Conservation (phyloP, 2,113 vertebrate species). For the Prinia subflava region DNA sequence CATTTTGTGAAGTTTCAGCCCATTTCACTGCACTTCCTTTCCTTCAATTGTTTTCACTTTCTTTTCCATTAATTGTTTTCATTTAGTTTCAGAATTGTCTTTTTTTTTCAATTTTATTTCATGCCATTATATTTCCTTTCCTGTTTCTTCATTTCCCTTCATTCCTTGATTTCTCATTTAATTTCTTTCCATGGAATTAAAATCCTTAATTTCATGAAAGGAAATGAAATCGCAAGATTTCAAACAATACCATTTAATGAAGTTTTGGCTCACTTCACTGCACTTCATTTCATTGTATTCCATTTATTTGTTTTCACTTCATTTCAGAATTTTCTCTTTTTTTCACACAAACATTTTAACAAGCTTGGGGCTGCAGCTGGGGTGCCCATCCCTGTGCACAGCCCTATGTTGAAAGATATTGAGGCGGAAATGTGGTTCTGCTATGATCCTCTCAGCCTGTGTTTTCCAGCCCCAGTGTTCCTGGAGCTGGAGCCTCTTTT, state of each 20-base stretch:
- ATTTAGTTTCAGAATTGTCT: neutral
- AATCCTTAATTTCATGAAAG: neutral
- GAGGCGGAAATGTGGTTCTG: neutral
- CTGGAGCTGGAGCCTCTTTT: neutral
- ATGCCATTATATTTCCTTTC: neutral
- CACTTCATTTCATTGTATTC: neutral
- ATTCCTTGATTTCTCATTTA: neutral
- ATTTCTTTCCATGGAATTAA: neutral
- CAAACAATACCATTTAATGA: neutral
- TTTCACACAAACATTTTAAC: neutral
- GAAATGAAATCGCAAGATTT: neutral
- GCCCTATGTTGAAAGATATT: neutral
- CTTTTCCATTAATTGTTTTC: neutral
- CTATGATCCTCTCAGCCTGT: neutral
- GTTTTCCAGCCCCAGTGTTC: neutral
- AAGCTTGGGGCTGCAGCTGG: neutral
- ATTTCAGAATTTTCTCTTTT: neutral
- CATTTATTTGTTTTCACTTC: neutral
- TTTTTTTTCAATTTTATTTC: neutral
- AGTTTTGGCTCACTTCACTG: neutral
- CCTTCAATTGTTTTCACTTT: neutral
- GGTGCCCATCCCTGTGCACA: rapidly evolving
- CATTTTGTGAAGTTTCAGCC: rapidly evolving
- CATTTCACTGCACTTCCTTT: neutral
- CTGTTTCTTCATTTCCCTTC: neutral